Evolutionary conservation across 2,888 invertebrate species (phyloP).

Genomic region (Apoderus coryli): DNA sequence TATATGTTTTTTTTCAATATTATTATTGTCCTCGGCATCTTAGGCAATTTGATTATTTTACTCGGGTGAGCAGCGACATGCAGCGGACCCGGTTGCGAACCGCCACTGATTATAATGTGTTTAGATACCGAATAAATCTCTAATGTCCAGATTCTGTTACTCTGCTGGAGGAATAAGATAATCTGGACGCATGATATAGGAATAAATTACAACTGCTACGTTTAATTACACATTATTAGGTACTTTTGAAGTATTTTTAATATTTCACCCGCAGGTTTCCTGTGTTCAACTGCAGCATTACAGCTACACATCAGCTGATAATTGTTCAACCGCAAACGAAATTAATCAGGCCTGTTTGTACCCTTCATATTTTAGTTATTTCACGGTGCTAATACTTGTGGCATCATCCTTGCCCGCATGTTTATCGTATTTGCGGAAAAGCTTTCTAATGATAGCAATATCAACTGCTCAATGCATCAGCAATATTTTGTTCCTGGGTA

Average conservation of each 20-base stretch:
- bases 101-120: no score
- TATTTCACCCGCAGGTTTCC: slow-evolving; percentile 22
- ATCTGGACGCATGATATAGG: no score
- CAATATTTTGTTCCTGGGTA: slow-evolving; percentile 41
- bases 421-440: slow-evolving; percentile 54
- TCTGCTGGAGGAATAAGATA: no score
- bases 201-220: no score
- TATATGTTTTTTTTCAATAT: no score
- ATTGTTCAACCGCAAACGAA: slow-evolving; percentile 26
- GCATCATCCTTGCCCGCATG: slow-evolving; percentile 57
- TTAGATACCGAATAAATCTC: no score
- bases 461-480: slow-evolving; percentile 43
- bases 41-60: no score
- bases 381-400: slow-evolving; percentile 52
- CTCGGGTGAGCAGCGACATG: no score
- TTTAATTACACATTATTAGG: slow-evolving; percentile 1
- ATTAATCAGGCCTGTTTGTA: slow-evolving; percentile 40
- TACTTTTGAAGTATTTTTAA: slow-evolving; percentile 4
- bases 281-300: slow-evolving; percentile 24
- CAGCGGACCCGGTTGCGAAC: no score
- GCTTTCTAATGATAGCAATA: slow-evolving; percentile 45
- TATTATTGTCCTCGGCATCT: no score
- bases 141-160: no score
- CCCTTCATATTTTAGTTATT: slow-evolving; percentile 61
- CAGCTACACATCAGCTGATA: slow-evolving; percentile 22